Evolutionary conservation across 2,113 vertebrate species (phyloP).

Genomic region (Dicaeum eximium): DNA sequence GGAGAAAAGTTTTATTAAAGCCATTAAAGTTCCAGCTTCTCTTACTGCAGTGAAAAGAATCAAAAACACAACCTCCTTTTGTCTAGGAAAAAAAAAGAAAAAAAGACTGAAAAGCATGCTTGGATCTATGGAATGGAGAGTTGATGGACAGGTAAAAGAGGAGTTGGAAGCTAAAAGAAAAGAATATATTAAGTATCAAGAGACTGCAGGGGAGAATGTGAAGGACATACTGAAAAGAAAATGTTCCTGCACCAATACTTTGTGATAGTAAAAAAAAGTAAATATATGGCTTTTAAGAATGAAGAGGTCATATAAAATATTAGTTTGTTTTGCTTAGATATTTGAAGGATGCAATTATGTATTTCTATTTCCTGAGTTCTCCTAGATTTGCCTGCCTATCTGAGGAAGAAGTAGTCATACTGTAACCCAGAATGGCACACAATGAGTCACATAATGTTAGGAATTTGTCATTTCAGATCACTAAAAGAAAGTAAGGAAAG

Average conservation of each 20-base stretch:
- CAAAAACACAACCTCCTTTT: slow-evolving; percentile 50
- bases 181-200: slow-evolving; percentile 41
- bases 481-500: background rate
- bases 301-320: slow-evolving; percentile 4
- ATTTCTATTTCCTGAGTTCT: background rate
- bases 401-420: background rate
- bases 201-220: slow-evolving; percentile 19
- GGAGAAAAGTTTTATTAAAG: slow-evolving; percentile 66
- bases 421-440: background rate
- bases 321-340: background rate
- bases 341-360: background rate
- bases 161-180: slow-evolving; percentile 55
- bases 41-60: slow-evolving; percentile 53
- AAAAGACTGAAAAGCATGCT: slow-evolving; percentile 37
- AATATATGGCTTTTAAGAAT: background rate
- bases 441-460: background rate
- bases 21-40: slow-evolving; percentile 39
- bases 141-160: slow-evolving; percentile 69
- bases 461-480: background rate
- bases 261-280: slow-evolving; percentile 11
- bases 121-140: slow-evolving; percentile 33
- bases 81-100: slow-evolving; percentile 32
- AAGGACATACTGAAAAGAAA: slow-evolving; percentile 38
- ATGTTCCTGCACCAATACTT: background rate
- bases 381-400: background rate